A percentile compares a stretch with the other conserved stretches of the same genome.
These are phyloP conservation scores for Pangasius djambal DNA, from an alignment of 2,797 vertebrate species.

Conservation along the genomic window DNA sequence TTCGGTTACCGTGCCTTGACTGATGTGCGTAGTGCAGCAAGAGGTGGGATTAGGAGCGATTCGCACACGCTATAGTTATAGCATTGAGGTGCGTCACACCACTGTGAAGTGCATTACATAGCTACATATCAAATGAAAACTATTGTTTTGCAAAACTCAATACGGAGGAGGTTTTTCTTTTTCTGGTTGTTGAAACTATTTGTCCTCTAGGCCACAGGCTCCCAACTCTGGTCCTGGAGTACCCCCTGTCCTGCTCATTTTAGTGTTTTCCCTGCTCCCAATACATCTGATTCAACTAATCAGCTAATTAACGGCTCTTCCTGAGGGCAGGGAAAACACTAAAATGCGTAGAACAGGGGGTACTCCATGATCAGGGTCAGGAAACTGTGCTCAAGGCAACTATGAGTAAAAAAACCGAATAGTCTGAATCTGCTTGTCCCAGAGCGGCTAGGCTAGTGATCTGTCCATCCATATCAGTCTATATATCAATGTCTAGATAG, in stretches of 20 bases:
- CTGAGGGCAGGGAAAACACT: background rate
- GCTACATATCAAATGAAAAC: background rate
- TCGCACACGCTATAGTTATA: background rate
- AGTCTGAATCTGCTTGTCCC: background rate
- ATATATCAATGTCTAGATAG: background rate
- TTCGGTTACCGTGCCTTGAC: background rate
- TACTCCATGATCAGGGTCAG: no score
- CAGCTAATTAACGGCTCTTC: background rate
- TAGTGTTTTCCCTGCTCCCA: no score
- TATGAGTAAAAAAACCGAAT: background rate
- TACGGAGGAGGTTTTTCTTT: background rate
- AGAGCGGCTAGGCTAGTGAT: background rate
- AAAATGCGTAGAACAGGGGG: no score
- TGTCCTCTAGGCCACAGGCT: no score
- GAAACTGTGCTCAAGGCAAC: background rate
- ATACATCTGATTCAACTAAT: no score
- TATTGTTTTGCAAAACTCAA: background rate
- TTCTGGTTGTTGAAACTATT: background rate
- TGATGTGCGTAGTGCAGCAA: background rate
- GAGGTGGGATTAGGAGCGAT: background rate
- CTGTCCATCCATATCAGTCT: background rate
- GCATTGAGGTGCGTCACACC: background rate
- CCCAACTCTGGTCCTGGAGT: no score
- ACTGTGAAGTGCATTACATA: background rate
- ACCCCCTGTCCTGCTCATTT: no score